These are phyloP conservation scores for Sepiola atlantica DNA, from an alignment of 2,888 invertebrate genomes.

Conservation along the genomic window DNA sequence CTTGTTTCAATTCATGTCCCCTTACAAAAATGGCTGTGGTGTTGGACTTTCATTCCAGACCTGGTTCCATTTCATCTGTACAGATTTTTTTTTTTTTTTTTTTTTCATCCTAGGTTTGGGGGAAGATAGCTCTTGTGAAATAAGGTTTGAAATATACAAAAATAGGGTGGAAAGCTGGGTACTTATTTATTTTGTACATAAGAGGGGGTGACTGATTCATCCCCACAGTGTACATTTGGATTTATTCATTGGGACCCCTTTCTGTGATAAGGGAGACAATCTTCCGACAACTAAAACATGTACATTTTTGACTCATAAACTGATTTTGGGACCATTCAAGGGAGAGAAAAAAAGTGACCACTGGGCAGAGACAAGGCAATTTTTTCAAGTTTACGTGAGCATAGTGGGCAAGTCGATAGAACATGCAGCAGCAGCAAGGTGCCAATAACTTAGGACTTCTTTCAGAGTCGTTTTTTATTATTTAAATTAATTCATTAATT, in stretches of 20 bases:
- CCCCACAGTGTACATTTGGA: constrained; percentile 13
- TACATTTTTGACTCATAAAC: constrained; percentile 37
- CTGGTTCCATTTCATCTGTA: constrained; percentile 45
- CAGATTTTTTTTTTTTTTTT: neutral
- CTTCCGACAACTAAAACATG: constrained; percentile 39
- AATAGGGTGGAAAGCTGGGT: constrained; percentile 36
- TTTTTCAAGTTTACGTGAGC: neutral
- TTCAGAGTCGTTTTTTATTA: neutral
- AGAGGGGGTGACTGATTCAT: neutral
- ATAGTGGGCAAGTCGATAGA: neutral
- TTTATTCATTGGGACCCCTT: constrained; percentile 39
- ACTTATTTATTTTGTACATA: constrained; percentile 43
- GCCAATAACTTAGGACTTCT: neutral
- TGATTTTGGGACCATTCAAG: constrained; percentile 41
- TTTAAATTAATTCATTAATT: neutral
- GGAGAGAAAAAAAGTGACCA: constrained; percentile 16
- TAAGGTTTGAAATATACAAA: constrained; percentile 12
- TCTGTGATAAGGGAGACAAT: constrained; percentile 48
- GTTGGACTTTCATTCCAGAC: constrained; percentile 37
- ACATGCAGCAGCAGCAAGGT: neutral
- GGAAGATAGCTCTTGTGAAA: neutral
- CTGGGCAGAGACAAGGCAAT: constrained; percentile 32
- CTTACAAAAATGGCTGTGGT: constrained; percentile 43
- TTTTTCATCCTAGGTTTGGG: neutral
- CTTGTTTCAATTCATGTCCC: constrained; percentile 8